phyloP scores from a whole-genome alignment of 2,113 vertebrate species.

The Pimephales promelas region DNA sequence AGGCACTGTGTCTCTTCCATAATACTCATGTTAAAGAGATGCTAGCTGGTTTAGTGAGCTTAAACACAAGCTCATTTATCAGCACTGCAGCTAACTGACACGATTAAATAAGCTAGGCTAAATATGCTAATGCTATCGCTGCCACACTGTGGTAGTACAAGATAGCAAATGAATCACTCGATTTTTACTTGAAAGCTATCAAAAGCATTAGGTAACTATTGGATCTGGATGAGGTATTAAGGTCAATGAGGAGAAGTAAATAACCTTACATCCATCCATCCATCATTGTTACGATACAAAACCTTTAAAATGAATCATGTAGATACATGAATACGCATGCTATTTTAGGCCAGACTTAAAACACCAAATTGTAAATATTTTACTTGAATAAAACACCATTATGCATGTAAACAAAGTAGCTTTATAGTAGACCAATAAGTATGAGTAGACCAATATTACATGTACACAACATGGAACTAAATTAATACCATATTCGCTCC shows the following conservation, averaged over 20 bases:
- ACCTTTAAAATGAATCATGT: too few species aligned
- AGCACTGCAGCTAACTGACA: constrained; percentile 9
- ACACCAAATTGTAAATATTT: too few species aligned
- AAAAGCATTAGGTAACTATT: neutral
- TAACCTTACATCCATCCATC: neutral
- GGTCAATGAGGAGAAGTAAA: neutral
- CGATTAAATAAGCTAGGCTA: neutral
- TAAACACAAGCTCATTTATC: constrained; percentile 6
- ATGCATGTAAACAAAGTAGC: too few species aligned
- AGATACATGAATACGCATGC: too few species aligned
- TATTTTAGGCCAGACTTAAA: too few species aligned
- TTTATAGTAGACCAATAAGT: too few species aligned
- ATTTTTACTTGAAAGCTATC: neutral
- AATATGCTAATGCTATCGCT: constrained; percentile 6
- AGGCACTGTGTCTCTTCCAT: constrained; percentile 22
- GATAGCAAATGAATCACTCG: neutral
- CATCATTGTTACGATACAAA: too few species aligned
- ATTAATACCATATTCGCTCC: too few species aligned
- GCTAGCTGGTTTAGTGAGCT: constrained; percentile 31
- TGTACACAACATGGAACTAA: too few species aligned
- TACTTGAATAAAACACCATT: too few species aligned
- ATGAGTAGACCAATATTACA: too few species aligned
- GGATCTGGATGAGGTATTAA: neutral
- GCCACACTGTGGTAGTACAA: neutral
- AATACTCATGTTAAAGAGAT: constrained; percentile 47